Conservation (phyloP, 2,888 invertebrate species). For the Dryocosmus kuriphilus region DNA sequence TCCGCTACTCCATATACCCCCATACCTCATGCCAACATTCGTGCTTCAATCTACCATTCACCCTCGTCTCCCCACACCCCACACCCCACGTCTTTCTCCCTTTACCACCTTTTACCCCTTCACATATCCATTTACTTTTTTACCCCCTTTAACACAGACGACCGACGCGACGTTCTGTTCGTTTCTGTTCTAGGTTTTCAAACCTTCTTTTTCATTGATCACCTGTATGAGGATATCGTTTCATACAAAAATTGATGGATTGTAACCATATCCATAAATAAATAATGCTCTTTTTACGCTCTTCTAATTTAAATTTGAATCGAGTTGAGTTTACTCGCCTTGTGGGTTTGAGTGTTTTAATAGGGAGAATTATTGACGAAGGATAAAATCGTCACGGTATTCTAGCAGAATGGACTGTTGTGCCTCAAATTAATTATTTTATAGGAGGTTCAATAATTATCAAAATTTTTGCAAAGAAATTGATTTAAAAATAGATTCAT, state of each 20-base stretch:
- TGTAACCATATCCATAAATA: neutral
- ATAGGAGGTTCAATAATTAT: too few relatives aligned
- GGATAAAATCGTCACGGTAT: neutral
- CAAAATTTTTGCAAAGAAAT: too few relatives aligned
- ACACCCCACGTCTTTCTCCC: neutral
- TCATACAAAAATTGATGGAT: neutral
- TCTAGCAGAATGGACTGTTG: neutral
- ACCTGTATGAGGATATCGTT: neutral
- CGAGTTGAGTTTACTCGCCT: neutral
- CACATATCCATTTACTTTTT: neutral
- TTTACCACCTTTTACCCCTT: neutral
- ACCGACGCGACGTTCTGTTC: neutral
- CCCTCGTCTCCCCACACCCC: too few relatives aligned
- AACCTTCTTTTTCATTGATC: neutral
- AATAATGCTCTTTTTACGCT: neutral
- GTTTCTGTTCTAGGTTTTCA: neutral
- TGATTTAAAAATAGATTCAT: too few relatives aligned
- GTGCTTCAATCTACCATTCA: constrained; percentile 25
- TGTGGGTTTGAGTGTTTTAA: neutral
- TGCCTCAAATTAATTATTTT: neutral
- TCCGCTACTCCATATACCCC: neutral
- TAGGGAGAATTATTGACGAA: neutral
- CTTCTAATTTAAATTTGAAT: constrained; percentile 1
- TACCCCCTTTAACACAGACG: constrained; percentile 9
- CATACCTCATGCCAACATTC: constrained; percentile 6